phyloP scores from a whole-genome alignment of 2,888 invertebrate species.

The Perizoma flavofasciatum region DNA sequence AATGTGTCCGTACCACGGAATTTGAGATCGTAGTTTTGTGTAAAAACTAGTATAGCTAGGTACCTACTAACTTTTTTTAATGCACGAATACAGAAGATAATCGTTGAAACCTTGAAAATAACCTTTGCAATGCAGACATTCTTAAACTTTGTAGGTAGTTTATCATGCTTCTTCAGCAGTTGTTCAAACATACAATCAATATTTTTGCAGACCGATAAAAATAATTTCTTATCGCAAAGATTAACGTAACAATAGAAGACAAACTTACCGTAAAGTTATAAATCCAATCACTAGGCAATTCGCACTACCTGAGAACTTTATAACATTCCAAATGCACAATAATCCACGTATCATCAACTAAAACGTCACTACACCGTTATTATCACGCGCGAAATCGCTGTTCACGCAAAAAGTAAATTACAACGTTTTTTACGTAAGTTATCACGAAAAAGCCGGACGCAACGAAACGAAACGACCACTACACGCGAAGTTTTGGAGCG shows the following conservation, averaged over 20 bases:
- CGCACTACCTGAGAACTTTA: constrained; percentile 55
- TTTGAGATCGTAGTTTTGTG: constrained; percentile 14
- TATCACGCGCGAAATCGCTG: constrained; percentile 35
- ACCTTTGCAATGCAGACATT: constrained; percentile 18
- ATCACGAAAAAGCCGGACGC: constrained; percentile 48
- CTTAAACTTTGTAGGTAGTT: constrained; percentile 5
- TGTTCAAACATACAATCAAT: constrained; percentile 30
- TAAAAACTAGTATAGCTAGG: constrained; percentile 5
- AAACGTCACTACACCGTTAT: constrained; percentile 39
- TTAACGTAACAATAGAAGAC: constrained; percentile 31
- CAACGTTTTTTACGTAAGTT: constrained; percentile 76
- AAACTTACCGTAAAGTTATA: constrained; percentile 37
- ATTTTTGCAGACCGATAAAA: constrained; percentile 9
- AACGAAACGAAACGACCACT: constrained; percentile 47
- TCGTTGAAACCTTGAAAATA: constrained; percentile 22
- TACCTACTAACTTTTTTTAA: constrained; percentile 6
- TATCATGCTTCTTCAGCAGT: constrained; percentile 12
- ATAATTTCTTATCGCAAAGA: constrained; percentile 21
- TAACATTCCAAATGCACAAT: constrained; percentile 68
- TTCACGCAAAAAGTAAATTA: constrained; percentile 51
- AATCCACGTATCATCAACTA: constrained; percentile 39
- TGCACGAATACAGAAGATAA: constrained; percentile 16
- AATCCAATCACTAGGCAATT: constrained; percentile 41
- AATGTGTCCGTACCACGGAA: constrained; percentile 26
- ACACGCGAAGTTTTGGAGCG: constrained; percentile 45